Conservation (phyloP, 2,113 vertebrate species). For the Hippocampus mohnikei region DNA sequence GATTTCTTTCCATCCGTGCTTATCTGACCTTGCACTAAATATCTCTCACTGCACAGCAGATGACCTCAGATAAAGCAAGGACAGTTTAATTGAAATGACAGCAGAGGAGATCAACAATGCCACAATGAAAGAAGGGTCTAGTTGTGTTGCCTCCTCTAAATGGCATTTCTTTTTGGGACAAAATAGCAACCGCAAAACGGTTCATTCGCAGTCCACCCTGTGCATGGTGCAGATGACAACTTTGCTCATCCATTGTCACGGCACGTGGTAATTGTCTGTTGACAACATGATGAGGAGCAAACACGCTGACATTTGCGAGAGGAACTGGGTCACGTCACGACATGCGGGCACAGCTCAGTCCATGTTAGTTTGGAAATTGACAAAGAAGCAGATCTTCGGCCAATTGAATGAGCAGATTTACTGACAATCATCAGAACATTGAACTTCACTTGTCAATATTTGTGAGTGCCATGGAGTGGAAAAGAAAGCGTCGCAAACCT, state of each 20-base stretch:
- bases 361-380: slow-evolving; percentile 60
- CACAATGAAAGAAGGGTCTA: slow-evolving; percentile 47
- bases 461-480: not conserved
- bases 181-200: slow-evolving; percentile 1
- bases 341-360: slow-evolving; percentile 34
- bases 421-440: slow-evolving; percentile 36
- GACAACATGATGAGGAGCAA: slow-evolving; percentile 35
- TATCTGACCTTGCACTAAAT: slow-evolving; percentile 67
- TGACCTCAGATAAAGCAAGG: slow-evolving; percentile 69
- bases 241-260: slow-evolving; percentile 19
- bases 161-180: slow-evolving; percentile 19
- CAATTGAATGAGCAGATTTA: slow-evolving; percentile 49
- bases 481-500: not conserved
- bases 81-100: slow-evolving; percentile 67
- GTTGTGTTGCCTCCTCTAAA: slow-evolving; percentile 28
- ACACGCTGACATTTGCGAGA: slow-evolving; percentile 10
- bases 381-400: slow-evolving; percentile 57
- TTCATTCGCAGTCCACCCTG: not conserved
- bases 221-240: slow-evolving; percentile 21
- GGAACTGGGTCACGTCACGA: slow-evolving; percentile 26
- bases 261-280: slow-evolving; percentile 63
- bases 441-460: slow-evolving; percentile 32
- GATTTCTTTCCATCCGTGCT: slow-evolving; percentile 32
- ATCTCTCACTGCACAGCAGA: slow-evolving; percentile 46
- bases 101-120: slow-evolving; percentile 24